Percentiles rank a stretch among this genome's conserved stretches.
Evolutionary conservation across 2,113 vertebrate species (phyloP).

Genomic region (Blennius ocellaris): DNA sequence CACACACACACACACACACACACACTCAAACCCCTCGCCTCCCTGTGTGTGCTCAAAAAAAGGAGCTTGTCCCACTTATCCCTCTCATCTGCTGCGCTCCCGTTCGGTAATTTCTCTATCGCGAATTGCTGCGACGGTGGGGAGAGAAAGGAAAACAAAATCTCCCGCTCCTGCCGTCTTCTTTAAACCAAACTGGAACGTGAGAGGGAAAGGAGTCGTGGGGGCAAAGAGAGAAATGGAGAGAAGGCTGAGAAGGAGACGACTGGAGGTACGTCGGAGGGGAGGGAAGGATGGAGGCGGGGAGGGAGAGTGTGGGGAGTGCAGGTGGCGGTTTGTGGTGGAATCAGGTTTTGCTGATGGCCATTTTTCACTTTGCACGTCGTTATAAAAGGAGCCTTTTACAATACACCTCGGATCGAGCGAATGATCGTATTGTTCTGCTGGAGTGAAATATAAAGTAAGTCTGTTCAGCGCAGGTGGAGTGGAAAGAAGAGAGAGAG

Average conservation of each 20-base stretch:
- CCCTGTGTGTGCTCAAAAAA: slow-evolving; percentile 67
- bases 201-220: slow-evolving; percentile 39
- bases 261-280: slow-evolving; percentile 62
- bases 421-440: slow-evolving; percentile 34
- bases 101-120: slow-evolving; percentile 67
- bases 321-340: slow-evolving; percentile 11
- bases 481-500: slow-evolving; percentile 9
- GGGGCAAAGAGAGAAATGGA: slow-evolving; percentile 57
- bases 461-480: slow-evolving; percentile 36
- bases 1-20: background rate
- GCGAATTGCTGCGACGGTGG: slow-evolving; percentile 73
- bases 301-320: background rate
- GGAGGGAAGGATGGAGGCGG: background rate
- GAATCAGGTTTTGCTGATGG: slow-evolving; percentile 43
- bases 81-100: slow-evolving; percentile 47
- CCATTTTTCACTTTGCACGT: slow-evolving; percentile 40
- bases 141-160: slow-evolving; percentile 9
- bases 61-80: slow-evolving; percentile 75
- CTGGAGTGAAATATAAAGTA: slow-evolving; percentile 10
- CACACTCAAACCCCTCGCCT: slow-evolving; percentile 42
- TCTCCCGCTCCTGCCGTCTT: background rate
- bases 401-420: slow-evolving; percentile 6
- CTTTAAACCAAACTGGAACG: slow-evolving; percentile 62
- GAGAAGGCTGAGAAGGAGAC: slow-evolving; percentile 60
- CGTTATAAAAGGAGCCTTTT: slow-evolving; percentile 46